Evolutionary conservation across 2,113 vertebrate species (phyloP), one percentile per base, ranked within the genome.

Genomic region (Anolis sagrei): DNA sequence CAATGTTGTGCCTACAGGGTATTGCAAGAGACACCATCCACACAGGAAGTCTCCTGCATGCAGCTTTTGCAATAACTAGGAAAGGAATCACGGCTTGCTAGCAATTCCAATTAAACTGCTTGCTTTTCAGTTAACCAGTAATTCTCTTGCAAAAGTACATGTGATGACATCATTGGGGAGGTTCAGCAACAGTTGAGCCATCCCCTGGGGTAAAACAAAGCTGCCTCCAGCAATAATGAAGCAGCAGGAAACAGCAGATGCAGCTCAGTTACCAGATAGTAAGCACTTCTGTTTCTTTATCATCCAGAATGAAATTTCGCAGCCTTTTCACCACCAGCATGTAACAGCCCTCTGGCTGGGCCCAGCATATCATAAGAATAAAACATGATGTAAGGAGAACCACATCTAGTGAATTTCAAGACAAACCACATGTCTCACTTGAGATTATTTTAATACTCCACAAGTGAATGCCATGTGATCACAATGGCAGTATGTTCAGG

Each of bases 391-490:
- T 34, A 49, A 16, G 44, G 11, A 76, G 7, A 23, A 23, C 29
- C 74, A 76, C 27, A 62, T 61, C 76, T 78, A 61, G 54, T 61
- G n/a, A 61, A 34, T n/a, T 85, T 83, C 29, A 75, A 27, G 82
- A 54, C 39, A 88, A 85, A 14, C 0, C 1, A 8, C 25, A 1
- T 75, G 18, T 62, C 27, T 32, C 36, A 58, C 4, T 29, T 34
- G 69, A 79, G 79, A n/a, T 1, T 21, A 2, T 23, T 62, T 49
- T 87, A 85, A 66, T 76, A 32, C 29, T 21, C 29, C 19, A 10
- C 18, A 48, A 75, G 39, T 23, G 49, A n/a, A 34, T n/a, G 32
- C 23, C 36, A 6, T 54, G 16, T 78, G 32, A 51, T 78, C 54
- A 34, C 2, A 6, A 34, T 23, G 36, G 9, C 32, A 34, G 21